These are phyloP conservation scores for Harlomillsia oculata DNA, from an alignment of 1,140 invertebrate species.

Conservation along the genomic window DNA sequence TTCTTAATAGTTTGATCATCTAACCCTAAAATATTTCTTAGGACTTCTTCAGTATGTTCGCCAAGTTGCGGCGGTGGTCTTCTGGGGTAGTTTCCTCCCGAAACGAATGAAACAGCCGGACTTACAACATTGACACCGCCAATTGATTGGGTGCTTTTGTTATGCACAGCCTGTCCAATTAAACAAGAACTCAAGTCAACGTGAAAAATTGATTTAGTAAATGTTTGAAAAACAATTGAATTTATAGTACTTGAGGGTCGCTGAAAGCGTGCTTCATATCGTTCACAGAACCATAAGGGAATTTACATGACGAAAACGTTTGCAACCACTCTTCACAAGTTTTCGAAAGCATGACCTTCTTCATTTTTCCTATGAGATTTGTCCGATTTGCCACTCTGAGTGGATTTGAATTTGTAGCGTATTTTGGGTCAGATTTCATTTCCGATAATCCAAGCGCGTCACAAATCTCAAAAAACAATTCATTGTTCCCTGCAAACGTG, in stretches of 20 bases:
- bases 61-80: conserved; percentile 73
- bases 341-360: conserved; percentile 53
- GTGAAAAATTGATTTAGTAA: not conserved
- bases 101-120: conserved; percentile 71
- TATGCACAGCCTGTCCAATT: conserved; percentile 18
- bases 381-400: conserved; percentile 65
- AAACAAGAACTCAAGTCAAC: not conserved
- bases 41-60: conserved; percentile 71
- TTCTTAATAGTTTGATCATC: conserved; percentile 48
- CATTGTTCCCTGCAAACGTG: conserved; percentile 49
- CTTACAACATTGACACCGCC: conserved; percentile 70
- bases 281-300: conserved; percentile 86
- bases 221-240: not conserved
- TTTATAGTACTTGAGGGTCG: conserved; percentile 72
- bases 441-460: conserved; percentile 52
- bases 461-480: conserved; percentile 64
- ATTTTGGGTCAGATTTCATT: conserved; percentile 55
- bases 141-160: conserved; percentile 36
- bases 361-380: conserved; percentile 55
- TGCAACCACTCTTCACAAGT: conserved; percentile 65
- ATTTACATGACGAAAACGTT: conserved; percentile 59
- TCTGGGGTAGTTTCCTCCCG: conserved; percentile 56
- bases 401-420: conserved; percentile 58
- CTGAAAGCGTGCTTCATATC: conserved; percentile 71
- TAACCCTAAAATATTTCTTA: conserved; percentile 60